These are phyloP conservation scores for Oligia latruncula DNA, from an alignment of 2,888 invertebrate species.

Conservation along the genomic window DNA sequence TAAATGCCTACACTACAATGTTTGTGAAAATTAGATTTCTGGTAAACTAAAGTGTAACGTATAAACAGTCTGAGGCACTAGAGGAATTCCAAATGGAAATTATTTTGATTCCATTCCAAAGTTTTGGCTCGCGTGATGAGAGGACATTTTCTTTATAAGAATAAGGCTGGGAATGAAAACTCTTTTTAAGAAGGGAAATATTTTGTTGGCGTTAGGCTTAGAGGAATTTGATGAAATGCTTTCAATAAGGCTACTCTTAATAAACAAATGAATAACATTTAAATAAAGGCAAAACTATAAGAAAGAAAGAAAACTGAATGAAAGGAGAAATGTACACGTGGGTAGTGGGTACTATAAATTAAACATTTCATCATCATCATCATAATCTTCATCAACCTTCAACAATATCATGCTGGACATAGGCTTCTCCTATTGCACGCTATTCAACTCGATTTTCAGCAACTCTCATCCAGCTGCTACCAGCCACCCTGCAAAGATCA, in stretches of 20 bases:
- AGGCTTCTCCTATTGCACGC: too few species aligned
- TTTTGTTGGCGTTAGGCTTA: conserved; percentile 11
- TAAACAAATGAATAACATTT: not conserved
- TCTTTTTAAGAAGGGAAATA: conserved; percentile 19
- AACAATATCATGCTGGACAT: not conserved
- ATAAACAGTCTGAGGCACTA: conserved; percentile 24
- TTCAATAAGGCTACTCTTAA: not conserved
- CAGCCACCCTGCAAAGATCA: too few species aligned
- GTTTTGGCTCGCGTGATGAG: conserved; percentile 55
- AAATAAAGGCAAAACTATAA: not conserved
- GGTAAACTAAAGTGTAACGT: conserved; percentile 43
- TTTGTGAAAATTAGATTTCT: conserved; percentile 74
- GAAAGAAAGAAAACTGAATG: not conserved
- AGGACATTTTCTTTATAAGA: conserved; percentile 47
- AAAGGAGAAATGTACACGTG: not conserved
- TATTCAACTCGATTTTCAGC: too few species aligned
- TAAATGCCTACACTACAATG: conserved; percentile 61
- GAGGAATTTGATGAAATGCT: conserved; percentile 29
- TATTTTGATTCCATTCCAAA: conserved; percentile 59
- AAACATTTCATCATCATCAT: not conserved
- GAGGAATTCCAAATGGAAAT: conserved; percentile 54
- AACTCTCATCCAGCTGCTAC: too few species aligned
- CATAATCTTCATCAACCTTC: not conserved
- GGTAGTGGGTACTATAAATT: not conserved
- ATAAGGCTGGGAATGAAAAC: conserved; percentile 27